Percentiles rank a stretch among this genome's conserved stretches.
phyloP scores from a whole-genome alignment of 2,888 invertebrate species.

The Aleiodes alternator region DNA sequence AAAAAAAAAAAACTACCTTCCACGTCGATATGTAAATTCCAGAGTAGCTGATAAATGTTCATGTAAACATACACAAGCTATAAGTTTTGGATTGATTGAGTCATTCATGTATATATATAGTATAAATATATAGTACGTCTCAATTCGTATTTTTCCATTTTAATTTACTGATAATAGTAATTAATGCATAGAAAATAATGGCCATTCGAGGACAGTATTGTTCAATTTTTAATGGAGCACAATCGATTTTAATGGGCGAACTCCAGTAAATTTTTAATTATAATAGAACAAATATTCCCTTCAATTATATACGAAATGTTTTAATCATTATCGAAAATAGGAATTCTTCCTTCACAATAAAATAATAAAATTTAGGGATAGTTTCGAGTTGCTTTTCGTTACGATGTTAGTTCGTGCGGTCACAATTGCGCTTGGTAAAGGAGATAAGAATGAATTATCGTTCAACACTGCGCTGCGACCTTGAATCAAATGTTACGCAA shows the following conservation, averaged over 20 bases:
- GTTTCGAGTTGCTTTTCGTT: constrained; percentile 41
- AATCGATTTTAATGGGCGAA: no score
- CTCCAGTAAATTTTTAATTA: no score
- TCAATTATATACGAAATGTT: no score
- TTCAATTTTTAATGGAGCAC: no score
- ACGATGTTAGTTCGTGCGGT: constrained; percentile 36
- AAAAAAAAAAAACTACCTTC: no score
- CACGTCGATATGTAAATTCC: not conserved
- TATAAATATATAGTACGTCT: not conserved
- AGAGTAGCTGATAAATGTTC: not conserved
- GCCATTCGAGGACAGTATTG: no score
- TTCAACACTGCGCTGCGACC: constrained; percentile 49
- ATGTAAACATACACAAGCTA: not conserved
- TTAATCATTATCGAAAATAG: no score
- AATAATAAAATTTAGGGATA: constrained; percentile 4
- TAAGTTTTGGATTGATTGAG: constrained; percentile 15
- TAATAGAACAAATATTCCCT: no score
- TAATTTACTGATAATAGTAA: not conserved
- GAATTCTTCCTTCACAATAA: not conserved
- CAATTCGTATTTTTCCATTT: not conserved
- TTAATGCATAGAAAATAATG: no score
- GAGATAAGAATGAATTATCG: constrained; percentile 57
- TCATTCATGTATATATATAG: not conserved
- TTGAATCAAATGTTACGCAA: constrained; percentile 50
- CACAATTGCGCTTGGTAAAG: constrained; percentile 50